Base-by-base conservation (phyloP, 2,888 invertebrate species). In the Hypomecis punctinalis region DNA sequence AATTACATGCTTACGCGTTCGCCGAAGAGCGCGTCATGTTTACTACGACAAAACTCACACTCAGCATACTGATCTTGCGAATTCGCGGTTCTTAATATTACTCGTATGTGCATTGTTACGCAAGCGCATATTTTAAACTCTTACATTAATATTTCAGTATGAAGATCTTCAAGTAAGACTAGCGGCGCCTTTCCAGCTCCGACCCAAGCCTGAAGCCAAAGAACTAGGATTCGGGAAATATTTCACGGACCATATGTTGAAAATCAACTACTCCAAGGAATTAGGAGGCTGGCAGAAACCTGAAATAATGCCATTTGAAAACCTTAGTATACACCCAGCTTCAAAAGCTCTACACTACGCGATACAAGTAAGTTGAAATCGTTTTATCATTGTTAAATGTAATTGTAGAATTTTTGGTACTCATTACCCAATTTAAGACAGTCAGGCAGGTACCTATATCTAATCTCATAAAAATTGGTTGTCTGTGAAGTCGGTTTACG, bases 321-420 rank as follows among this genome's bases (percentile, higher is more conserved):
- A 97, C 86, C 94, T 99, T 63, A 94, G 95, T 11, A 91, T 99
- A 70, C 99, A 99, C 89, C 99, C 99, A 0, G 99, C 98, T 6
- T 97, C 99, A 5, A 99, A 99, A 94, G 98, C 98, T 48, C 92
- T 99, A 43, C 99, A 99, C 85, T 99, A 99, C 86, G 98, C 99
- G n/a, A 94, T 97, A 69, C 98, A 99, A 95, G 99, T 99, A 92
- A 88, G 93, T 88, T 33, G 5, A 23, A 23, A 23, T 23, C 23
- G 23, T 23, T 23, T 23, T 23, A 23, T 23, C 23, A 23, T 3
- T 23, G 23, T 23, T 23, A 23, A 23, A 23, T 23, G 23, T 1
- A 23, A 23, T 2, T 23, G 23, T 23, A 23, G 1, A 23, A 23
- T 23, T 23, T 23, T n/a, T n/a, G n/a, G n/a, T n/a, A n/a, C n/a